Evolutionary conservation across 2,888 invertebrate species (phyloP), one percentile per base, ranked within the genome.

Genomic region (Mesorhabditis belari): DNA sequence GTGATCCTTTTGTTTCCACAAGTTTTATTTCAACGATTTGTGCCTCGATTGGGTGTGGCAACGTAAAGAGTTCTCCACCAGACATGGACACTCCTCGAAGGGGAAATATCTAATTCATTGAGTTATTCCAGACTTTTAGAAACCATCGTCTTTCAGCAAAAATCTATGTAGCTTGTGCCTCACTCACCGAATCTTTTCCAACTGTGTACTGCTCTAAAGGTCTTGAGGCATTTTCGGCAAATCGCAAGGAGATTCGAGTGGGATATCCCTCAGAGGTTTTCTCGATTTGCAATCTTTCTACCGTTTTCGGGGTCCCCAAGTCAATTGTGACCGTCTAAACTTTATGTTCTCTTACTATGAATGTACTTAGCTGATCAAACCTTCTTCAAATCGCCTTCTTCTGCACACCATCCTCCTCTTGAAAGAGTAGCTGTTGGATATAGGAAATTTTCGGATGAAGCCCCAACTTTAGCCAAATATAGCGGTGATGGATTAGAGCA

Each of bases 281-380:
- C 49, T 76, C 73, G 23, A 76, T 4, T 6, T 73, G 71, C 26
- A 76, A 51, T n/a, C 77, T 57, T 25, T 77, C 72, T 12, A 76
- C 56, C 9, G 69, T 59, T 25, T 67, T 70, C 6, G 77, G 75
- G 4, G 65, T 71, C 6, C 63, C 56, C 25, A 76, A 66, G 4
- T 62, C 65, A 53, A 76, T 62, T 6, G 63, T 65, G 27, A 77
- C 44, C 25, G 61, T 50, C 19, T 55, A 60, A 21, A 35, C 12
- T 17, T 17, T 9, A 2, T n/a, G 44, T 35, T 35, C 44, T 35
- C 44, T 35, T 49, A 1, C 51, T 50, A n/a, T n/a, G n/a, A n/a
- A n/a, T n/a, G n/a, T n/a, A n/a, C n/a, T n/a, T n/a, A n/a, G n/a
- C n/a, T n/a, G n/a, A n/a, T n/a, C 17, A 50, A 9, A 9, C 19